These are phyloP conservation scores for Macrostomum lignano DNA, from an alignment of 1,140 invertebrate genomes.

Conservation along the genomic window DNA sequence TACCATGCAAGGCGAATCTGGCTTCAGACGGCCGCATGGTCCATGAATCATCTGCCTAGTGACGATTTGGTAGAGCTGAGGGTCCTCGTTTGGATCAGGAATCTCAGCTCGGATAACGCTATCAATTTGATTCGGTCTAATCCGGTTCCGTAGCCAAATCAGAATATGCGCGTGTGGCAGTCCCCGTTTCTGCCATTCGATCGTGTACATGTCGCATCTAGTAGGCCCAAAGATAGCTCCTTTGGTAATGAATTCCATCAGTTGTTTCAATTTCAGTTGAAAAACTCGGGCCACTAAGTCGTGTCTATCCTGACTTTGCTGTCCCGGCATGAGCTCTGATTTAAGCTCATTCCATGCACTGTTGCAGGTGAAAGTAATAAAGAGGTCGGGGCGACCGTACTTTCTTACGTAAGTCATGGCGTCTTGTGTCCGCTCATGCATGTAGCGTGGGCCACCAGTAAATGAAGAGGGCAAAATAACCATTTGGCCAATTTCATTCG, in stretches of 20 bases:
- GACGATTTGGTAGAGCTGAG: too few relatives aligned
- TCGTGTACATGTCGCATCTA: constrained; percentile 18
- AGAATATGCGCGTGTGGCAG: constrained; percentile 31
- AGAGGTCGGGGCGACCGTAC: constrained; percentile 25
- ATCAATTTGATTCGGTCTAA: too few relatives aligned
- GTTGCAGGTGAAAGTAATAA: constrained; percentile 32
- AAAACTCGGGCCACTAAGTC: constrained; percentile 30
- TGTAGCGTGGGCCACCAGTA: constrained; percentile 19
- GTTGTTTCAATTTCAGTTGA: constrained; percentile 24
- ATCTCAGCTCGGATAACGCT: too few relatives aligned
- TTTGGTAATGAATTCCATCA: constrained; percentile 26
- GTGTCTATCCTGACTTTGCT: constrained; percentile 17
- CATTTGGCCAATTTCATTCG: constrained; percentile 13
- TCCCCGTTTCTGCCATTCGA: constrained; percentile 33
- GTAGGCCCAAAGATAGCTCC: constrained; percentile 16
- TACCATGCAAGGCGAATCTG: too few relatives aligned
- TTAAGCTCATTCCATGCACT: constrained; percentile 29
- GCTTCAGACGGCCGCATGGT: too few relatives aligned
- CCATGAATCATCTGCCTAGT: too few relatives aligned
- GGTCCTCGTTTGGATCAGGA: too few relatives aligned
- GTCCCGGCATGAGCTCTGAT: constrained; percentile 11
- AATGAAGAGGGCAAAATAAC: constrained; percentile 24
- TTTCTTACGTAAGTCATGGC: constrained; percentile 28
- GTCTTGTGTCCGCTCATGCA: constrained; percentile 29
- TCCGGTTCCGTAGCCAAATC: constrained; percentile 15